phyloP scores from a whole-genome alignment of 2,888 invertebrate genomes.

The Helleia helle region DNA sequence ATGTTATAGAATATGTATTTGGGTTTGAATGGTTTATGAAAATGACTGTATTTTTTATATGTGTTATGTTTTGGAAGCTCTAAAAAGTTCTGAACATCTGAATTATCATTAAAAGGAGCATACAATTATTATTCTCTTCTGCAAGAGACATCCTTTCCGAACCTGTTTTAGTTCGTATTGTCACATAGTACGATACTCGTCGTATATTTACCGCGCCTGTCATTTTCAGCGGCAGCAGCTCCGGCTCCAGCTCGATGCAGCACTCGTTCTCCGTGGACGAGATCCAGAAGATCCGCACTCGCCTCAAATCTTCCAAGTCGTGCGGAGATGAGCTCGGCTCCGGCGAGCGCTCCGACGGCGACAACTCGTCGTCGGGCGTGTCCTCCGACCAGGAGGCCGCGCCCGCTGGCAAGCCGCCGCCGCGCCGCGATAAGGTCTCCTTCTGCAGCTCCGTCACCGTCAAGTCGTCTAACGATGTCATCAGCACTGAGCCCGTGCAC shows the following conservation, averaged over 20 bases:
- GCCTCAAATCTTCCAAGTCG: conserved; percentile 89
- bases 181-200: too few species aligned
- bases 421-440: conserved; percentile 59
- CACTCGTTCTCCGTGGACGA: conserved; percentile 92
- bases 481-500: conserved; percentile 70
- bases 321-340: conserved; percentile 85
- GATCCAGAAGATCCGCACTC: conserved; percentile 88
- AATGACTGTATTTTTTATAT: too few species aligned
- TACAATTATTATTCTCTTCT: too few species aligned
- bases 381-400: conserved; percentile 85
- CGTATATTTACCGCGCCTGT: neutral
- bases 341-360: conserved; percentile 83
- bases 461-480: conserved; percentile 66
- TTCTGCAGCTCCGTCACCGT: conserved; percentile 68
- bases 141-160: too few species aligned
- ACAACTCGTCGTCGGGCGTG: conserved; percentile 91
- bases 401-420: conserved; percentile 41
- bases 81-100: too few species aligned
- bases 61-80: too few species aligned
- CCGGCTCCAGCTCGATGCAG: conserved; percentile 84
- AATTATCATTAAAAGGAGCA: too few species aligned
- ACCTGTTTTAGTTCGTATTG: too few species aligned
- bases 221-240: conserved; percentile 80
- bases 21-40: too few species aligned
- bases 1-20: too few species aligned